A percentile compares a stretch with the other conserved stretches of the same genome.
These are phyloP conservation scores for Rhea americana DNA, from an alignment of 2,113 vertebrate genomes.

Conservation along the genomic window DNA sequence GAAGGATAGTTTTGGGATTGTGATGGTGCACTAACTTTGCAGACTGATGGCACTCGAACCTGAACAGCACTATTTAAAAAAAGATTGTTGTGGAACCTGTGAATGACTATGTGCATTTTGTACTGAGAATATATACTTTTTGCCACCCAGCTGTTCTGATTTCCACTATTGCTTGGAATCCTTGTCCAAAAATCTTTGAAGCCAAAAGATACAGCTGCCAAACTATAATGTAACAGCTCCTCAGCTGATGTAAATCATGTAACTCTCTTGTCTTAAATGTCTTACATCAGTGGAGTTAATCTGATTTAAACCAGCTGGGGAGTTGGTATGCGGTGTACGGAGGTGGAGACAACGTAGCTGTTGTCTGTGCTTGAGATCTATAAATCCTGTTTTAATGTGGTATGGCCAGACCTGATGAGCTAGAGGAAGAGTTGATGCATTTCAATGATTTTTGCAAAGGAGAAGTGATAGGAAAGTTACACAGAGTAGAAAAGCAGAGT, in stretches of 20 bases:
- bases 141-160: background rate
- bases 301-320: constrained; percentile 63
- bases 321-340: constrained; percentile 47
- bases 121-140: background rate
- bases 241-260: constrained; percentile 61
- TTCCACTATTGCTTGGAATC: constrained; percentile 28
- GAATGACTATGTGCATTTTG: background rate
- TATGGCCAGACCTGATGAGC: background rate
- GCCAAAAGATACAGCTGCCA: constrained; percentile 51
- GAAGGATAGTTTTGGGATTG: background rate
- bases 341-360: constrained; percentile 49
- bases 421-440: background rate
- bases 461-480: background rate
- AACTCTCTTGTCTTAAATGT: constrained; percentile 50
- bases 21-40: background rate
- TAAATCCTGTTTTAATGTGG: constrained; percentile 22
- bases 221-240: constrained; percentile 42
- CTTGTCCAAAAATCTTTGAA: constrained; percentile 32
- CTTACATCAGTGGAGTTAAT: constrained; percentile 58
- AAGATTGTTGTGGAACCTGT: background rate
- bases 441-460: background rate
- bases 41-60: background rate
- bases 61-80: background rate
- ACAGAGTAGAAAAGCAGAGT: background rate
- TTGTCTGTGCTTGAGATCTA: constrained; percentile 21